Evolutionary conservation across 2,113 vertebrate genomes (phyloP).

Genomic region (Prionailurus bengalensis): DNA sequence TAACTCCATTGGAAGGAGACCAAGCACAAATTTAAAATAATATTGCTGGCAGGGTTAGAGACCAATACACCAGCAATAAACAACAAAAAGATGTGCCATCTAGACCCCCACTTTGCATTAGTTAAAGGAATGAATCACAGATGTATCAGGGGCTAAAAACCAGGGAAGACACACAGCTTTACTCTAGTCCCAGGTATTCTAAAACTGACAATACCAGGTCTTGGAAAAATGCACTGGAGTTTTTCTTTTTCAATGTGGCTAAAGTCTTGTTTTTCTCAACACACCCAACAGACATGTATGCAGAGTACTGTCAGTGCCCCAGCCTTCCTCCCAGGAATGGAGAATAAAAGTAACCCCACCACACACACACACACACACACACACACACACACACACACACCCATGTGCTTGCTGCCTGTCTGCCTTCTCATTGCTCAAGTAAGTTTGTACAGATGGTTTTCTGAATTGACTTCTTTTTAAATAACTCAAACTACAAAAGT

Average conservation of each 20-base stretch:
- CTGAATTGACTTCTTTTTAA: conserved; percentile 66
- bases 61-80: neutral
- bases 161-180: neutral
- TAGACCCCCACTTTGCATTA: neutral
- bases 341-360: neutral
- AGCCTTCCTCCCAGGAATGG: neutral
- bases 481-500: neutral
- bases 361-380: neutral
- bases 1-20: conserved; percentile 37
- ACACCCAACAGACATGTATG: neutral
- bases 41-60: neutral
- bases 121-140: conserved; percentile 26
- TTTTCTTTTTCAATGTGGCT: neutral
- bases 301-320: neutral
- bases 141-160: neutral
- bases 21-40: conserved; percentile 35
- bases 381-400: neutral
- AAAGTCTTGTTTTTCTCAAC: neutral
- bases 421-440: conserved; percentile 26
- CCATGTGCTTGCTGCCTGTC: neutral
- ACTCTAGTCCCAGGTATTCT: neutral
- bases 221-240: neutral
- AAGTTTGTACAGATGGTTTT: conserved; percentile 55
- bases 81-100: neutral
- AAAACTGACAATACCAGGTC: neutral